Evolutionary conservation across 2,888 invertebrate genomes (phyloP).

Genomic region (Sinodicranocentrus sp.): DNA sequence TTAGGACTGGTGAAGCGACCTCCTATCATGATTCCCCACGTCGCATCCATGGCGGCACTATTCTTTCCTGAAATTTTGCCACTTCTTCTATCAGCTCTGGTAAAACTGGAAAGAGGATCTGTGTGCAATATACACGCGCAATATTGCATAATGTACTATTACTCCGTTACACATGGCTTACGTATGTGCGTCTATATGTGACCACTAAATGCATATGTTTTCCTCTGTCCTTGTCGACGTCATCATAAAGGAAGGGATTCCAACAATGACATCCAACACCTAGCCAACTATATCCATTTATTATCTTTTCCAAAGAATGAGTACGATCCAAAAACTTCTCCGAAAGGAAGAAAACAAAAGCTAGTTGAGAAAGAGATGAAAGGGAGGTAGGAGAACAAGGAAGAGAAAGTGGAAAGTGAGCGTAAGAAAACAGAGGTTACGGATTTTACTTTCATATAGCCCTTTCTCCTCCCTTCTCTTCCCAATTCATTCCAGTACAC

Average conservation of each 20-base stretch:
- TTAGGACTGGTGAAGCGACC: conserved; percentile 37
- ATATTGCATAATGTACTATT: too few species aligned
- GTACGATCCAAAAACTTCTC: neutral
- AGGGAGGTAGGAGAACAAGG: neutral
- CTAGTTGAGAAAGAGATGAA: neutral
- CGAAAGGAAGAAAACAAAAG: conserved; percentile 15
- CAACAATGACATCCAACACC: conserved; percentile 13
- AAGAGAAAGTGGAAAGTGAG: neutral
- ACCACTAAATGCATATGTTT: conserved; percentile 8
- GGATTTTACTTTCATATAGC: neutral
- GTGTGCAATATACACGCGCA: too few species aligned
- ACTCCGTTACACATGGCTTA: too few species aligned
- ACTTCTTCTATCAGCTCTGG: neutral
- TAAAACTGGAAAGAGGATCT: too few species aligned
- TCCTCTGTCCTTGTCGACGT: conserved; percentile 10
- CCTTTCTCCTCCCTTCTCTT: neutral
- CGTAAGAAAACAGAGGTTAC: too few species aligned
- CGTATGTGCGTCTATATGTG: too few species aligned
- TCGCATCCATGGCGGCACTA: too few species aligned
- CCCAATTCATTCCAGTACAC: neutral
- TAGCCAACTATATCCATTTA: conserved; percentile 21
- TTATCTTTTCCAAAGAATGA: conserved; percentile 8
- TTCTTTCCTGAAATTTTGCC: too few species aligned
- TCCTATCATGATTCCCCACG: conserved; percentile 53
- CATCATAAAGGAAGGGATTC: conserved; percentile 12